Evolutionary conservation across 2,113 vertebrate genomes (phyloP), one percentile per base, ranked within the genome.

Genomic region (Jacana jacana): DNA sequence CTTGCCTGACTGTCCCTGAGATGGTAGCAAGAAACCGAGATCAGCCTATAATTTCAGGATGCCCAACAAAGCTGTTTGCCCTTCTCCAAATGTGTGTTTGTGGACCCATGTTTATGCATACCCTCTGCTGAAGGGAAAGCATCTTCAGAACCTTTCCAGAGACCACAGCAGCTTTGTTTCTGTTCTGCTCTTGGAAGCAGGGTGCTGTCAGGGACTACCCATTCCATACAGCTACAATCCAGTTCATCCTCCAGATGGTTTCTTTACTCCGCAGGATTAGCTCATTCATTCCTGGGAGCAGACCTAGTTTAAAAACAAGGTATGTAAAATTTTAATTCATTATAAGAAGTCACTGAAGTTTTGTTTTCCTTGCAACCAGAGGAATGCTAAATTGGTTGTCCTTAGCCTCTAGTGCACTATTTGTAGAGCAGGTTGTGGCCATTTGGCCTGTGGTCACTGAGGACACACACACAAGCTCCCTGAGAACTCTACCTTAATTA

Each of bases 401-500:
- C 71, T 70, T 37, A 76, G 33, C 10, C 4, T 75, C 55, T 24
- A 48, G 39, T 49, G 16, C 30, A 13, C 40, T 71, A 28, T 77
- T 95, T 66, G 18, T 76, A 54, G 65, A 73, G 69, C 60, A 87
- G 40, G 17, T 85, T 76, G 37, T 55, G 55, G 48, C 75, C 63
- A 54, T 88, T 96, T 91, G 75, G 20, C 81, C 42, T 87, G 48
- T 84, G 66, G 25, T 81, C 63, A 69, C 52, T 39, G n/a, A 70
- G 42, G 25, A 64, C 19, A 42, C 57, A 55, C 18, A 31, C 30
- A 55, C 4, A 76, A 54, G 48, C 57, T 81, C 23, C 11, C 33
- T 86, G 31, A 68, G 24, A 58, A 9, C 69, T 64, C 44, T 11
- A 18, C n/a, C 17, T 89, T 72, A 83, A 75, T 71, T 37, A 48